Evolutionary conservation across 1,140 invertebrate species (phyloP).

Genomic region (Mya arenaria): DNA sequence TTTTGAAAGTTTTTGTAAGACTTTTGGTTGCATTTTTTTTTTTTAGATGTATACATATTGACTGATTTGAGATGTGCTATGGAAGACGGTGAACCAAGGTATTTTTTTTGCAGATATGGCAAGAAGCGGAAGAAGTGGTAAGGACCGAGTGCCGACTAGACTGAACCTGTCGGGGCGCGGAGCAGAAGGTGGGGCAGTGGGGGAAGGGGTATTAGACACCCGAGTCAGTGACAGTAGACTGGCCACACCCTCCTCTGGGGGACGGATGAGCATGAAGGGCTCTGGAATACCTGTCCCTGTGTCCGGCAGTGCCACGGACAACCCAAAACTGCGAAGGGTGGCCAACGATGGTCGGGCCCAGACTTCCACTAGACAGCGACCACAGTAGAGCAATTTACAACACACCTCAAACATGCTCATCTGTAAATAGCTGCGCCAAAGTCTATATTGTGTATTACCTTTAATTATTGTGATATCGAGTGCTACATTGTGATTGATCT

Average conservation of each 20-base stretch:
- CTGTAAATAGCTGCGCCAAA: too few species aligned
- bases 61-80: too few species aligned
- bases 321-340: conserved; percentile 72
- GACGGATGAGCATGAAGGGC: conserved; percentile 74
- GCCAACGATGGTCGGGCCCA: conserved; percentile 65
- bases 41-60: too few species aligned
- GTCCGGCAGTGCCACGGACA: conserved; percentile 67
- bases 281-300: conserved; percentile 77
- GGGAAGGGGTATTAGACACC: conserved; percentile 68
- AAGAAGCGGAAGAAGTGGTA: conserved; percentile 67
- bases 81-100: too few species aligned
- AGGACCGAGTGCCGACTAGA: conserved; percentile 73
- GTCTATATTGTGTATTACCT: too few species aligned
- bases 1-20: too few species aligned
- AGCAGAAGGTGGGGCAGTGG: conserved; percentile 58
- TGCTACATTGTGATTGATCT: too few species aligned
- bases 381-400: conserved; percentile 23
- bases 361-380: conserved; percentile 42
- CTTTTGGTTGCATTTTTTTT: too few species aligned
- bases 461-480: too few species aligned
- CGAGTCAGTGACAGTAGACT: conserved; percentile 73
- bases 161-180: conserved; percentile 73
- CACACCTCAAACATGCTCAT: too few species aligned
- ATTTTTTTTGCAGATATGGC: conserved; percentile 73
- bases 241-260: conserved; percentile 77